These are phyloP conservation scores for Crambe crambe DNA, from an alignment of 37 sponge, comb jelly and placozoan genomes.

Conservation along the genomic window DNA sequence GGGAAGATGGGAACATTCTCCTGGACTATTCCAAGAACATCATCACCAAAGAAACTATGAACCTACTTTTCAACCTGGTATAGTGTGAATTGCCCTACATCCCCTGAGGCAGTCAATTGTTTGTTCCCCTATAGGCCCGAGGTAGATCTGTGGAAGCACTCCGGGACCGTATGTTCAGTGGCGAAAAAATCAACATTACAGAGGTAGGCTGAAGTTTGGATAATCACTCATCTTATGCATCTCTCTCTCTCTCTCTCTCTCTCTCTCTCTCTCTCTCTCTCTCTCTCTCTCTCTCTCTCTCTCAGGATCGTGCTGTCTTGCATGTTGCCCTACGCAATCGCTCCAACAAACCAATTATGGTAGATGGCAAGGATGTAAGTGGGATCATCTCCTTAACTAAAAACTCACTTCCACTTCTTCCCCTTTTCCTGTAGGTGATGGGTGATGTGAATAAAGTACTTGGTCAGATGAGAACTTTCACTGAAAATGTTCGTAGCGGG, in stretches of 20 bases:
- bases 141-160: slow-evolving; percentile 82
- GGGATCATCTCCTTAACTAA: too few species aligned
- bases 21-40: slow-evolving; percentile 97
- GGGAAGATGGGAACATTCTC: slow-evolving; percentile 81
- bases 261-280: background rate
- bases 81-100: background rate
- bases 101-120: background rate
- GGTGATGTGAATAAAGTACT: slow-evolving; percentile 91
- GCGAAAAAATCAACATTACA: slow-evolving; percentile 98
- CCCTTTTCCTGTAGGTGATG: slow-evolving; percentile 56
- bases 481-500: slow-evolving; percentile 90
- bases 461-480: slow-evolving; percentile 89
- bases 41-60: slow-evolving; percentile 83
- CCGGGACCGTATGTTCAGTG: slow-evolving; percentile 91
- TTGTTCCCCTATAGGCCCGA: slow-evolving; percentile 58
- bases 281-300: slow-evolving; percentile 8
- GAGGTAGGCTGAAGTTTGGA: slow-evolving; percentile 87
- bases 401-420: background rate
- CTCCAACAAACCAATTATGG: slow-evolving; percentile 87
- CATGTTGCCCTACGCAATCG: slow-evolving; percentile 96
- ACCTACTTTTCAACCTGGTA: slow-evolving; percentile 87
- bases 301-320: slow-evolving; percentile 93
- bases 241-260: background rate
- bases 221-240: background rate
- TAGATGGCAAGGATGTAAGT: slow-evolving; percentile 93